phyloP scores from a whole-genome alignment of 2,888 invertebrate genomes.

The Zygaena filipendulae region DNA sequence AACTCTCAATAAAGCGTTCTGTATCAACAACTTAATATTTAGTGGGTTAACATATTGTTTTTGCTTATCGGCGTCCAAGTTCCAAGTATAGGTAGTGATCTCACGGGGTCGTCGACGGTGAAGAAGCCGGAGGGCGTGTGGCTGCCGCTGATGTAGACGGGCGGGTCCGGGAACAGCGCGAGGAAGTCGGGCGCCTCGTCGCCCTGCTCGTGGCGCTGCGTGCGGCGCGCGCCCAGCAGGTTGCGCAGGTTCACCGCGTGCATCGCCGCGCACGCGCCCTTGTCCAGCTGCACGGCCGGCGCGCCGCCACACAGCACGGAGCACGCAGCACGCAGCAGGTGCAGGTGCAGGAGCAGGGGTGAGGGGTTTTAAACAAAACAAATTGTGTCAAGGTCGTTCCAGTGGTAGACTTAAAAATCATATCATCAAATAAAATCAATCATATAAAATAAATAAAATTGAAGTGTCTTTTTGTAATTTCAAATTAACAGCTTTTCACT shows the following conservation, averaged over 20 bases:
- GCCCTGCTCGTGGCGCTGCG: slow-evolving; percentile 95
- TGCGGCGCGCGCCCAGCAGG: slow-evolving; percentile 92
- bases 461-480: no score
- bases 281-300: slow-evolving; percentile 80
- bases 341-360: no score
- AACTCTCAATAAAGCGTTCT: no score
- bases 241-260: slow-evolving; percentile 99
- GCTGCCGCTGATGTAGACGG: slow-evolving; percentile 98
- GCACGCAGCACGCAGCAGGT: not conserved
- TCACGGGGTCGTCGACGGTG: slow-evolving; percentile 91
- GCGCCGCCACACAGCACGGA: no score
- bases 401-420: not conserved
- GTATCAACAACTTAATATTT: no score
- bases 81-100: no score
- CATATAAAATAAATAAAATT: slow-evolving; percentile 4
- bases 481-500: no score
- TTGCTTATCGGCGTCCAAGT: no score
- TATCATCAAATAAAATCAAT: not conserved
- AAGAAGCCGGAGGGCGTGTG: slow-evolving; percentile 97
- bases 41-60: no score
- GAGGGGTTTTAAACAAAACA: no score
- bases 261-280: slow-evolving; percentile 96
- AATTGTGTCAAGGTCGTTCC: not conserved
- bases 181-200: slow-evolving; percentile 98
- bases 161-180: slow-evolving; percentile 87